phyloP scores from a whole-genome alignment of 2,888 invertebrate species.

The Lepidonotus clava region DNA sequence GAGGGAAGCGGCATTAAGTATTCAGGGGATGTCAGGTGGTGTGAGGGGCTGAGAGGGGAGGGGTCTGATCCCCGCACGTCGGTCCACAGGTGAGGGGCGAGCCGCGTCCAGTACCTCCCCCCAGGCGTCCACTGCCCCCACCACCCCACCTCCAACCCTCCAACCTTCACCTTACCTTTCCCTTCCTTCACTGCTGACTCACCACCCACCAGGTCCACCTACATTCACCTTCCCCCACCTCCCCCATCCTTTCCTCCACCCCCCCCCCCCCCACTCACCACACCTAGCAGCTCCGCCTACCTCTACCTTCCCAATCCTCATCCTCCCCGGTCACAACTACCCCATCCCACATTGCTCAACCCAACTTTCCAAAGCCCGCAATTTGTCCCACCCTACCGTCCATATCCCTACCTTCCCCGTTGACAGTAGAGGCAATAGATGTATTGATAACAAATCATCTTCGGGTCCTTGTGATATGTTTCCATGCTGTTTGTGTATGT shows the following conservation, averaged over 20 bases:
- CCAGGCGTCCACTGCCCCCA: too few species aligned
- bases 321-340: neutral
- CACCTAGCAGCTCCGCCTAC: neutral
- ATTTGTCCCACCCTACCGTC: neutral
- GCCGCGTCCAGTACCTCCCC: too few species aligned
- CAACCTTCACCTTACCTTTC: too few species aligned
- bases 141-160: too few species aligned
- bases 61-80: too few species aligned
- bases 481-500: neutral
- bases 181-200: neutral
- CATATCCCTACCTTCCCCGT: neutral
- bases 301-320: neutral
- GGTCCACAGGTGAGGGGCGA: too few species aligned
- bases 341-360: neutral
- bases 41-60: too few species aligned
- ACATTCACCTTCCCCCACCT: neutral
- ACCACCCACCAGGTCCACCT: neutral
- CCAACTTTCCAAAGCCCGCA: neutral
- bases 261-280: neutral
- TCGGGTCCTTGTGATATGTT: neutral
- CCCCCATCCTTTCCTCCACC: neutral
- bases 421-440: neutral
- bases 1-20: too few species aligned
- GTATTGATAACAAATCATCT: neutral
- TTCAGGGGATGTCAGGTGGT: too few species aligned